Percentiles rank a stretch among this genome's conserved stretches.
These are phyloP conservation scores for Drosophila azteca DNA, from an alignment of 1,140 invertebrate species.

Conservation along the genomic window DNA sequence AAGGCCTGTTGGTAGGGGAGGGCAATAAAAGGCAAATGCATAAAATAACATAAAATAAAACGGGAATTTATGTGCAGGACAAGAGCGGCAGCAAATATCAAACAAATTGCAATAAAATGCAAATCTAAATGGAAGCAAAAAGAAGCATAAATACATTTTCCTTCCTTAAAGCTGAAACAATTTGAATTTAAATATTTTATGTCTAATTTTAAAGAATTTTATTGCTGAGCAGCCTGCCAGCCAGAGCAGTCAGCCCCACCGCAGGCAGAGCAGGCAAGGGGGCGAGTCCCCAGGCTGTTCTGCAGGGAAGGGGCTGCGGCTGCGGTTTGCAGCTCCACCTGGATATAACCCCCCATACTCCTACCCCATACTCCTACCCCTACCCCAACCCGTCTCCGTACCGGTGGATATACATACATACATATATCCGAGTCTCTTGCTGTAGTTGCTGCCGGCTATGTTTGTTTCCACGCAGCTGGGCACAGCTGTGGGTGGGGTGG, in stretches of 20 bases:
- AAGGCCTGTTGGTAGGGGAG: slow-evolving; percentile 51
- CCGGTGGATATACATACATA: too few relatives aligned
- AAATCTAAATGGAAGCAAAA: slow-evolving; percentile 63
- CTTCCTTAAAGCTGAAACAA: slow-evolving; percentile 60
- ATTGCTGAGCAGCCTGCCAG: too few relatives aligned
- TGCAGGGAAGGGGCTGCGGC: too few relatives aligned
- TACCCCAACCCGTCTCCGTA: neutral
- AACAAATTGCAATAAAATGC: slow-evolving; percentile 80
- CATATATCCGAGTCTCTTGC: slow-evolving; percentile 34
- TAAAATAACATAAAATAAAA: slow-evolving; percentile 81
- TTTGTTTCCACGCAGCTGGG: slow-evolving; percentile 74
- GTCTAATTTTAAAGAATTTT: slow-evolving; percentile 64
- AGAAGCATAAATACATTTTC: slow-evolving; percentile 39
- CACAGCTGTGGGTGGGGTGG: slow-evolving; percentile 57
- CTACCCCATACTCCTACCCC: neutral
- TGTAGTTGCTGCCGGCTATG: slow-evolving; percentile 37
- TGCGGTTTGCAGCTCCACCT: neutral
- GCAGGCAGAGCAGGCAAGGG: slow-evolving; percentile 21
- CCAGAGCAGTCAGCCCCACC: too few relatives aligned
- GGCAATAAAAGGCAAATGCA: slow-evolving; percentile 79
- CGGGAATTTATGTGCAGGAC: slow-evolving; percentile 68
- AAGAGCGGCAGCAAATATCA: slow-evolving; percentile 57
- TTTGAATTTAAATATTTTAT: slow-evolving; percentile 74
- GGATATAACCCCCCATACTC: neutral
- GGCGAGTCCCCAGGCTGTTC: slow-evolving; percentile 33